A percentile compares a stretch with the other conserved stretches of the same genome.
These are phyloP conservation scores for Hipparchia sbordonii DNA, from an alignment of 2,888 invertebrate genomes.

Conservation along the genomic window DNA sequence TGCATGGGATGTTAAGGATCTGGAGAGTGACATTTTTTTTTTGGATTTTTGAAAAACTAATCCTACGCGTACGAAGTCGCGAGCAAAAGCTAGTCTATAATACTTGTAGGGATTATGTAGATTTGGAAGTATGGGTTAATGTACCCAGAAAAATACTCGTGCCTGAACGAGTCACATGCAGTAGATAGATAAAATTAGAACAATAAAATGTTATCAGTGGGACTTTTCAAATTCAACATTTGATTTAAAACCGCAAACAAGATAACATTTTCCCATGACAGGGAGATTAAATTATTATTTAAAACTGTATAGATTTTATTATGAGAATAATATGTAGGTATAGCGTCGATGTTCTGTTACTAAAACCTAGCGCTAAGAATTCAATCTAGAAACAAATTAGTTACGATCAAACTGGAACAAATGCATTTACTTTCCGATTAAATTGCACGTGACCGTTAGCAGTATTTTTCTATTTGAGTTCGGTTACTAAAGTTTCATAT, in stretches of 20 bases:
- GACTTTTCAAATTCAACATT: background rate
- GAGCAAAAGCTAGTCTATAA: too few species aligned
- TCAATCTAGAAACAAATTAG: slow-evolving; percentile 7
- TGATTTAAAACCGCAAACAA: slow-evolving; percentile 4
- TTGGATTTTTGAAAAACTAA: too few species aligned
- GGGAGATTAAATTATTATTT: background rate
- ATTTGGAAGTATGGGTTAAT: too few species aligned
- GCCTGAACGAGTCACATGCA: background rate
- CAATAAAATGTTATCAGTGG: slow-evolving; percentile 1
- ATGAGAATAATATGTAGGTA: background rate
- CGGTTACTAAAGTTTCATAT: background rate
- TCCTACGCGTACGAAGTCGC: too few species aligned
- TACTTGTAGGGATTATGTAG: too few species aligned
- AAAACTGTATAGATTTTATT: background rate
- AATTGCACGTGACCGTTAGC: background rate
- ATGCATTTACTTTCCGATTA: slow-evolving; percentile 8
- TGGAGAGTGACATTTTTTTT: too few species aligned
- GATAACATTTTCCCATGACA: background rate
- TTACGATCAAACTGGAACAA: slow-evolving; percentile 5
- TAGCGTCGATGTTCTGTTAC: background rate
- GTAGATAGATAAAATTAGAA: background rate
- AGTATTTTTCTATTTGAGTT: background rate
- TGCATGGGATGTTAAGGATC: too few species aligned
- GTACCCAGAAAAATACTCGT: background rate
- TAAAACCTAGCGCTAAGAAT: background rate